Base-by-base conservation (phyloP, 2,888 invertebrate species). In the Nephrotoma guestfalica region DNA sequence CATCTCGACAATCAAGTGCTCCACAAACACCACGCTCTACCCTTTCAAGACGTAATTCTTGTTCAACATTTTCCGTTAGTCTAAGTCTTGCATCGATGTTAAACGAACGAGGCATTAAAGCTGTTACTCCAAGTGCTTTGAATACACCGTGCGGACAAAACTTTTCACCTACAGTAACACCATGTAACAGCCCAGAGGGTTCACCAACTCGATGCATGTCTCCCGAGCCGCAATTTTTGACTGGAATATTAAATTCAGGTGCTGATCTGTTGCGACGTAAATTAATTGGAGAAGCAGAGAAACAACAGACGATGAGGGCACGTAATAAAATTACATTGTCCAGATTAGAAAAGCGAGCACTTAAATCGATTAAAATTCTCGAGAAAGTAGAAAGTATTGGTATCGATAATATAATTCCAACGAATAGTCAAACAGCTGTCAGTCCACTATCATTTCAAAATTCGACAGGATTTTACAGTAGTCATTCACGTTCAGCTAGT, bases 91-190 rank as follows among this genome's bases (percentile, higher is more conserved):
- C 96, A 15, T 94, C 95, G 89, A 93, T 96, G 93, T 90, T 97
- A 89, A 94, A 97, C 89, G 94, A 96, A 91, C 93, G 96, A 88
- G 96, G 96, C 83, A 95, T 95, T 87, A 94, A 94, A 91, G 95
- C 95, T 11, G 94, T 93, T 0, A 95, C 95, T 13, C 94, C 95
- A 5, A 94, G 94, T 84, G 93, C 94, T 83, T 90, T 94, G 0
- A 93, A 94, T 88, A 94, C 95, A 5, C 95, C 95, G 6, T 93
- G 93, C 71, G 94, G 94, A 41, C 92, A 93, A 2, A 93, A 93
- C 88, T 96, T 93, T 90, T 94, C 96, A 6, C 96, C 97, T 2
- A 97, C 97, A 0, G 96, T 96, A 6, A 97, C 97, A 6, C 97
- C 97, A 1, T 96, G 96, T 89, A 97, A 97, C 91, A 96, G 96